Conservation (phyloP, 2,888 invertebrate genomes). For the Lydus trimaculatus region DNA sequence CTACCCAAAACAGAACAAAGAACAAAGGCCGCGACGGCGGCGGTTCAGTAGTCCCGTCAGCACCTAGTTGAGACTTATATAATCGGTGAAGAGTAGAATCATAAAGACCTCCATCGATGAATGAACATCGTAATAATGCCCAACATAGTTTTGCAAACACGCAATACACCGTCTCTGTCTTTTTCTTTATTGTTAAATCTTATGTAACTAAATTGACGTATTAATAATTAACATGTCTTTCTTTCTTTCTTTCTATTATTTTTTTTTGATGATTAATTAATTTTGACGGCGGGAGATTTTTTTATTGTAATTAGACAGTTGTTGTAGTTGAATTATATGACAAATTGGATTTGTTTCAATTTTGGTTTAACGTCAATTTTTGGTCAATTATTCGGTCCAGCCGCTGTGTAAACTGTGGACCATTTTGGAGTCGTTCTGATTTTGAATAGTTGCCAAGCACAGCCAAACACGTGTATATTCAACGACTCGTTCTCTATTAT, state of each 20-base stretch:
- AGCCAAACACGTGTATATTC: conserved; percentile 34
- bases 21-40: conserved; percentile 28
- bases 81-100: conserved; percentile 48
- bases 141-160: conserved; percentile 13
- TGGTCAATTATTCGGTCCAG: not conserved
- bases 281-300: not conserved
- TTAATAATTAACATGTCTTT: not conserved
- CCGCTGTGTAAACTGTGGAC: conserved; percentile 15
- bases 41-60: conserved; percentile 40
- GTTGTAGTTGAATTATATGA: not conserved
- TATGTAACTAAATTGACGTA: conserved; percentile 30
- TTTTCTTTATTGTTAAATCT: conserved; percentile 11
- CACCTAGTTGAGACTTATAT: conserved; percentile 48
- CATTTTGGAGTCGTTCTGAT: conserved; percentile 24
- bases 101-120: conserved; percentile 45
- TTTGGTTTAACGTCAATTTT: not conserved
- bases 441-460: conserved; percentile 21
- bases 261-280: not conserved
- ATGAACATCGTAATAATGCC: conserved; percentile 50
- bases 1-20: conserved; percentile 20
- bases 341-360: not conserved
- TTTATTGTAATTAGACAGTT: not conserved
- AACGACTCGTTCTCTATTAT: conserved; percentile 30
- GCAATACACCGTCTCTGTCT: not conserved
- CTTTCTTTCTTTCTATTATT: too few relatives aligned